phyloP scores from a whole-genome alignment of 2,797 vertebrate genomes.

The Semotilus atromaculatus region DNA sequence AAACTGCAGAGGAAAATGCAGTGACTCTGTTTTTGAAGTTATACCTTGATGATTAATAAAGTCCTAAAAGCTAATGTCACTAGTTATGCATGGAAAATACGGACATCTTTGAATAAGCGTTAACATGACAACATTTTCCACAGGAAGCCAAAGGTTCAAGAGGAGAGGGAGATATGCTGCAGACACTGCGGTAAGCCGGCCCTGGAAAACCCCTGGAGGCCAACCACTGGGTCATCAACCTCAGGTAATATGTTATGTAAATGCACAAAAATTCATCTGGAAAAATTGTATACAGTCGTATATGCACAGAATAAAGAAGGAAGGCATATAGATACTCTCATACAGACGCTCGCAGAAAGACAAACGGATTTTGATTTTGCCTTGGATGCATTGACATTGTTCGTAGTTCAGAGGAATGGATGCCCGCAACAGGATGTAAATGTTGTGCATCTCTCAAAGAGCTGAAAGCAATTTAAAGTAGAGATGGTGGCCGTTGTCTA shows the following conservation, averaged over 20 bases:
- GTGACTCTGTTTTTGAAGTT: constrained; percentile 13
- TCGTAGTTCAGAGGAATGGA: constrained; percentile 12
- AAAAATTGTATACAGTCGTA: not conserved
- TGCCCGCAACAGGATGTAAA: constrained; percentile 38
- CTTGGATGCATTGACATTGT: constrained; percentile 8
- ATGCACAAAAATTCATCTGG: not conserved
- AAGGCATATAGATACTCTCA: not conserved
- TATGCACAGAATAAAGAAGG: not conserved
- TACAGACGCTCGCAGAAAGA: not conserved
- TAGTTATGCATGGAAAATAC: constrained; percentile 14
- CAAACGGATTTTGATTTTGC: not conserved
- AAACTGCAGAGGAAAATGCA: not conserved
- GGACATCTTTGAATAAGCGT: constrained; percentile 7
- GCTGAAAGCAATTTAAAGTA: not conserved
- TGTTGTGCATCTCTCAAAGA: constrained; percentile 16
- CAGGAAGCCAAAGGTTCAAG: constrained; percentile 55
- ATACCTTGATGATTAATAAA: not conserved
- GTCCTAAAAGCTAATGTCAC: not conserved
- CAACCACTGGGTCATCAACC: constrained; percentile 35
- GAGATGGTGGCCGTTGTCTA: not conserved
- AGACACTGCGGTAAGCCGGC: constrained; percentile 58
- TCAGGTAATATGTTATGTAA: constrained; percentile 65
- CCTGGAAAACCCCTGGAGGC: constrained; percentile 59
- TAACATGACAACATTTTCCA: constrained; percentile 37
- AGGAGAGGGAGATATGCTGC: constrained; percentile 45